A percentile compares a stretch with the other conserved stretches of the same genome.
Conservation (phyloP, 2,888 invertebrate genomes). For the Bedellia somnulentella region DNA sequence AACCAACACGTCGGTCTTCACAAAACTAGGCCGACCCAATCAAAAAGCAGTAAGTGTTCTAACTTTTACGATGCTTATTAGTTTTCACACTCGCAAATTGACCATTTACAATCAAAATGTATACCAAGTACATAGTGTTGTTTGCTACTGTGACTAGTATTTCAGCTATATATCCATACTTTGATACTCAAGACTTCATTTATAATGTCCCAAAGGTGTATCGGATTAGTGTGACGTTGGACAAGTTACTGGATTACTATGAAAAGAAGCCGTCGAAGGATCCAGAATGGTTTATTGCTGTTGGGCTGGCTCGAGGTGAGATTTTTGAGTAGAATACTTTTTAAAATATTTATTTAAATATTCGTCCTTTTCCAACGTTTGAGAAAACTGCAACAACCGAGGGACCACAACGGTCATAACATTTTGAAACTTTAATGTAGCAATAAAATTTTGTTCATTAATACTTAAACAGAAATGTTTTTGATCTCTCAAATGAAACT, state of each 20-base stretch:
- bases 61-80: slow-evolving; percentile 20
- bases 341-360: too few species aligned
- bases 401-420: too few species aligned
- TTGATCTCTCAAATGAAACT: too few species aligned
- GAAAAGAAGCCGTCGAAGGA: slow-evolving; percentile 50
- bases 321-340: too few species aligned
- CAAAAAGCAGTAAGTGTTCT: slow-evolving; percentile 24
- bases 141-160: slow-evolving; percentile 15
- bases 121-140: slow-evolving; percentile 23
- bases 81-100: slow-evolving; percentile 14
- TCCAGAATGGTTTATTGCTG: slow-evolving; percentile 44
- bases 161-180: slow-evolving; percentile 42
- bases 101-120: slow-evolving; percentile 33
- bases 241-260: slow-evolving; percentile 39
- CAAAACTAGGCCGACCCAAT: too few species aligned
- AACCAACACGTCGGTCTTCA: too few species aligned
- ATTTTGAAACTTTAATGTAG: too few species aligned
- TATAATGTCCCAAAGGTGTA: slow-evolving; percentile 53
- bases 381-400: too few species aligned
- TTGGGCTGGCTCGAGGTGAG: slow-evolving; percentile 43
- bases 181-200: slow-evolving; percentile 51
- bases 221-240: slow-evolving; percentile 40
- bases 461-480: too few species aligned
- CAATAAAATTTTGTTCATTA: too few species aligned
- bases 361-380: too few species aligned